Evolutionary conservation across 1,140 invertebrate species (phyloP).

Genomic region (Drosophila novamexicana): DNA sequence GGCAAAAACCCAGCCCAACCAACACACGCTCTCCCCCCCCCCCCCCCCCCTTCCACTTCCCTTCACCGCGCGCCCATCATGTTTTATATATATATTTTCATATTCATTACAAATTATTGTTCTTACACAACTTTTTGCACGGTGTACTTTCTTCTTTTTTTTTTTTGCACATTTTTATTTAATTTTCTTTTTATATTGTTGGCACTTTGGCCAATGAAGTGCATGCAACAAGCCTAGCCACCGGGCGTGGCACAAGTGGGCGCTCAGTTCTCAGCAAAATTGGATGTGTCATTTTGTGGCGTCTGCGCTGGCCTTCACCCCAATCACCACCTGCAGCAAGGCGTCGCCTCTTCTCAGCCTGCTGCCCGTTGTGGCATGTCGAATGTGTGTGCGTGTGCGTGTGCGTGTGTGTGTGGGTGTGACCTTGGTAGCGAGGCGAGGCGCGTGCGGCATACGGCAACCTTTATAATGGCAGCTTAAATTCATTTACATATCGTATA

Average conservation of each 20-base stretch:
- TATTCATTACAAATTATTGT: constrained; percentile 44
- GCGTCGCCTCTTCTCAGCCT: too few species aligned
- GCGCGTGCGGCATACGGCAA: constrained; percentile 38
- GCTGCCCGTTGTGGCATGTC: not conserved
- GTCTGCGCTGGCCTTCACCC: constrained; percentile 23
- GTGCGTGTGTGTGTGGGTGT: not conserved
- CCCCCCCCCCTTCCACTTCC: too few species aligned
- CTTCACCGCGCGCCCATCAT: too few species aligned
- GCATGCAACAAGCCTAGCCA: constrained; percentile 10
- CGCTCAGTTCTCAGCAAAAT: not conserved
- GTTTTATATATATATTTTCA: constrained; percentile 7
- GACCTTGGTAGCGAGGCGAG: constrained; percentile 33
- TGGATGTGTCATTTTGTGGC: constrained; percentile 20
- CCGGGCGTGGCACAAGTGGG: not conserved
- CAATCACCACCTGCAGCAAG: constrained; percentile 2
- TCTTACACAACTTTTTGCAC: constrained; percentile 23
- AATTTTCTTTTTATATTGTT: constrained; percentile 24
- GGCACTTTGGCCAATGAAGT: constrained; percentile 34
- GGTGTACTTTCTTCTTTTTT: not conserved
- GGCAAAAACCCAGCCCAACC: too few species aligned
- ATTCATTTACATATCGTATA: constrained; percentile 57
- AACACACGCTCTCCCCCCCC: too few species aligned
- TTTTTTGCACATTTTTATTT: not conserved
- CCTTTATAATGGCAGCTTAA: constrained; percentile 54
- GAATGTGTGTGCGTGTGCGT: constrained; percentile 3